A percentile compares a stretch with the other conserved stretches of the same genome.
Conservation (phyloP, 2,797 vertebrate species). For the Buphagus erythrorhynchus region DNA sequence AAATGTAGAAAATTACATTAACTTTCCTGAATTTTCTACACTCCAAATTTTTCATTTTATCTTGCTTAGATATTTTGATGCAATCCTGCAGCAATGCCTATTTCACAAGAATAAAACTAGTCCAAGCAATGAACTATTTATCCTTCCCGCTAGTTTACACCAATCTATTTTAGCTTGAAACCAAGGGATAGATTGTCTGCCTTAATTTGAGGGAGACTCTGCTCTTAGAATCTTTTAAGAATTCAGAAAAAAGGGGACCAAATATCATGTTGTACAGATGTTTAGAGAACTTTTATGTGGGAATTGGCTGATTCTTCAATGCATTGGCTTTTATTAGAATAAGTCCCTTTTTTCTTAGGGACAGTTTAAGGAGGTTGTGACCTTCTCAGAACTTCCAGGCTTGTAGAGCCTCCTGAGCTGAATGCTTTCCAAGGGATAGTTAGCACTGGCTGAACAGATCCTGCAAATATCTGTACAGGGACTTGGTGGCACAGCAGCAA, state of each 20-base stretch:
- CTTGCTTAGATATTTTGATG: background rate
- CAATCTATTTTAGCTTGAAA: background rate
- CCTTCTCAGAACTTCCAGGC: background rate
- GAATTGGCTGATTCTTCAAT: background rate
- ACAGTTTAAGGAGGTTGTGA: background rate
- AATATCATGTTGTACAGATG: background rate
- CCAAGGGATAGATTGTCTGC: background rate
- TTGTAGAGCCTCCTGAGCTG: background rate
- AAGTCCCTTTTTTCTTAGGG: background rate
- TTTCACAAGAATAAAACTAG: background rate
- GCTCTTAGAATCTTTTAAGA: background rate
- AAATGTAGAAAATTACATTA: background rate
- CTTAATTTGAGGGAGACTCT: background rate
- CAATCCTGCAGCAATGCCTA: background rate
- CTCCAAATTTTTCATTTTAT: background rate
- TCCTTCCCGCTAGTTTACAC: background rate
- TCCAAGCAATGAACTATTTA: background rate
- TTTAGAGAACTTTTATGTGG: background rate
- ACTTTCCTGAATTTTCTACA: background rate
- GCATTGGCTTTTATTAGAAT: background rate
- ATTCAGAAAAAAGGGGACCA: background rate
- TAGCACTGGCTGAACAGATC: background rate
- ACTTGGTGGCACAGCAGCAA: background rate
- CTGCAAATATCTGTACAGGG: background rate
- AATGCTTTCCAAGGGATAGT: background rate